Percentiles rank a stretch among this genome's conserved stretches.
These are phyloP conservation scores for Synchiropus splendidus DNA, from an alignment of 2,113 vertebrate species.

Conservation along the genomic window DNA sequence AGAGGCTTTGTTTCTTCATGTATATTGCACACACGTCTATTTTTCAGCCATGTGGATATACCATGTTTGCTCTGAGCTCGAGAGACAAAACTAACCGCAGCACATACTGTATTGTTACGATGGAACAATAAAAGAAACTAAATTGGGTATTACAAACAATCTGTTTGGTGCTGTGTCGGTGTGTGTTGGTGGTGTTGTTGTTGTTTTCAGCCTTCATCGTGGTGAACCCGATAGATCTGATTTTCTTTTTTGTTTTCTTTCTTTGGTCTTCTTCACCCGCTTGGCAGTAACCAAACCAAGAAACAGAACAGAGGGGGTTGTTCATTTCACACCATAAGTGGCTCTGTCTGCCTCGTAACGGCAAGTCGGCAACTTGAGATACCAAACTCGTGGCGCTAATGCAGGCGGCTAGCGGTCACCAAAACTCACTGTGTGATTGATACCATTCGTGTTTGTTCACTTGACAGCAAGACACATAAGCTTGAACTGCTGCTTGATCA, in stretches of 20 bases:
- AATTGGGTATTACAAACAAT: constrained; percentile 57
- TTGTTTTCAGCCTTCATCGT: constrained; percentile 68
- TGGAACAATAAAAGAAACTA: constrained; percentile 59
- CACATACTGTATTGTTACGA: constrained; percentile 60
- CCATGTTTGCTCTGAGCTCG: constrained; percentile 50
- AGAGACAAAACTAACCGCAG: constrained; percentile 43
- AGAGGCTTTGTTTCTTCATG: constrained; percentile 71
- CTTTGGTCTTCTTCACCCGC: constrained; percentile 90
- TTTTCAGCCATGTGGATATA: constrained; percentile 61
- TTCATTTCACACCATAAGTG: constrained; percentile 95
- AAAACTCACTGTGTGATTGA: no score
- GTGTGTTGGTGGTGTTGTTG: constrained; percentile 41
- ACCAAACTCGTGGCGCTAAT: constrained; percentile 71
- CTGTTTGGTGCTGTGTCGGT: constrained; percentile 51
- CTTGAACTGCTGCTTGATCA: no score
- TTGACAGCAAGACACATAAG: no score
- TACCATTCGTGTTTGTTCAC: no score
- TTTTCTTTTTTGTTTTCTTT: constrained; percentile 69
- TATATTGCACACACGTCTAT: constrained; percentile 62
- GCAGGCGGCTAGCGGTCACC: constrained; percentile 37
- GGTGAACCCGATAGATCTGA: constrained; percentile 65
- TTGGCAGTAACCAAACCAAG: constrained; percentile 73
- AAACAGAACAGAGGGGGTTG: constrained; percentile 77
- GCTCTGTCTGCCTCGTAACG: constrained; percentile 82
- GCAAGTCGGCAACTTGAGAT: constrained; percentile 88